Conservation (phyloP, 2,113 vertebrate species). For the Anarrhichthys ocellatus region DNA sequence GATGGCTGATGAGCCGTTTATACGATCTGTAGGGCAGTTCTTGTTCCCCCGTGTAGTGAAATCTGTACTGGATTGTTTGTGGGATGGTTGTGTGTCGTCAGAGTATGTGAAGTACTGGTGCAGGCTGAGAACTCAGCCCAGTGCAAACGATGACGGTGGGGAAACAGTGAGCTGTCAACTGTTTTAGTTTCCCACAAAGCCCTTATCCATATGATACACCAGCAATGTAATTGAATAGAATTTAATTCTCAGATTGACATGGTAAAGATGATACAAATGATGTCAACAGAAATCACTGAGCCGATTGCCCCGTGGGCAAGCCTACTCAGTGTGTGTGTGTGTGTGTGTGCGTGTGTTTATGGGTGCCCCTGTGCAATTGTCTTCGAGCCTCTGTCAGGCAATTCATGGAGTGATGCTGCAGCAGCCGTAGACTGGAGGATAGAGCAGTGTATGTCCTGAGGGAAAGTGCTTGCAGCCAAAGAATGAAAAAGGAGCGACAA, state of each 20-base stretch:
- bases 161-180: conserved; percentile 33
- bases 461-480: conserved; percentile 42
- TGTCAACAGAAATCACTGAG: conserved; percentile 42
- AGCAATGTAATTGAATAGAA: conserved; percentile 19
- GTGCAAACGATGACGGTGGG: conserved; percentile 37
- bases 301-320: conserved; percentile 3
- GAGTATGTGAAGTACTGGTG: conserved; percentile 27
- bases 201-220: conserved; percentile 27
- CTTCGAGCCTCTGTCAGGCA: conserved; percentile 32
- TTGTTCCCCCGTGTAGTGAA: neutral
- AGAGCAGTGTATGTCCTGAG: conserved; percentile 49
- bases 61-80: neutral
- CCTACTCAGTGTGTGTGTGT: conserved; percentile 23
- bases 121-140: conserved; percentile 5
- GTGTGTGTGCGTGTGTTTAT: neutral
- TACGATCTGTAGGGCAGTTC: neutral
- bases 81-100: conserved; percentile 8
- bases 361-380: conserved; percentile 4
- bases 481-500: conserved; percentile 39
- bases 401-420: conserved; percentile 26
- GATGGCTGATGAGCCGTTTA: neutral
- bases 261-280: conserved; percentile 33
- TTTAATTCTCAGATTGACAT: conserved; percentile 29
- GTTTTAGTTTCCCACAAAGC: conserved; percentile 2
- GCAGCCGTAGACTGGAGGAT: conserved; percentile 29